Evolutionary conservation across 2,797 vertebrate species (phyloP), one percentile per base, ranked within the genome.

Genomic region (Fistularia tabacaria): DNA sequence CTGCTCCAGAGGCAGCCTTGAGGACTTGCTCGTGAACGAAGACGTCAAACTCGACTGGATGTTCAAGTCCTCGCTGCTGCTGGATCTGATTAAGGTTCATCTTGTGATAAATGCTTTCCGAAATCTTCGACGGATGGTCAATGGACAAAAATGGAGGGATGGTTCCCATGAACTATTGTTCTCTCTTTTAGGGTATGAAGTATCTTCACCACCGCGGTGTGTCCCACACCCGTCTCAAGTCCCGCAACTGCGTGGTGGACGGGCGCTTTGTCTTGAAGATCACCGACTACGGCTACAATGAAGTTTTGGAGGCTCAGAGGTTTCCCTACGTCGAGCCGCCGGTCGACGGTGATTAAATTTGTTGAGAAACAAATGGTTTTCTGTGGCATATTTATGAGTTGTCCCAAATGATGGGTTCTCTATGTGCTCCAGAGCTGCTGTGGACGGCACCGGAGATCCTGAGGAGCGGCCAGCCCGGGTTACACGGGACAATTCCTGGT

Each of bases 31-130:
- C 62, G 85, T 84, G 13, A 95, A 93, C 0, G 87, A 93, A 0
- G 92, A 95, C 1, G 90, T 95, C 68, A 97, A 96, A 66, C 87
- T 96, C 6, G 93, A 97, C 77, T 96, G 94, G 94, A 94, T 96
- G 93, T 97, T 97, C 84, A 97, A 96, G 73, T 95, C 93, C 0
- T 96, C 94, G 12, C 90, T 98, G 11, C 54, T 98, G 50, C 74
- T 96, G 80, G 93, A 98, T 85, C 84, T 98, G 46, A 95, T 97
- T 54, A 95, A 96, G 92, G 92, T 94, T 71, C 14, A 13, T 12
- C 25, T 5, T 25, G 25, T 5, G 25, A 25, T 25, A 25, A 3
- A 25, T 5, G 25, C 25, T 25, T 25, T 25, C 25, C 5, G 25
- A 25, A 25, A 25, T 25, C 25, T 25, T 25, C 25, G 25, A 25